Percentiles rank a stretch among this genome's conserved stretches.
phyloP scores from a whole-genome alignment of 2,113 vertebrate genomes.

The Leptodactylus fuscus region DNA sequence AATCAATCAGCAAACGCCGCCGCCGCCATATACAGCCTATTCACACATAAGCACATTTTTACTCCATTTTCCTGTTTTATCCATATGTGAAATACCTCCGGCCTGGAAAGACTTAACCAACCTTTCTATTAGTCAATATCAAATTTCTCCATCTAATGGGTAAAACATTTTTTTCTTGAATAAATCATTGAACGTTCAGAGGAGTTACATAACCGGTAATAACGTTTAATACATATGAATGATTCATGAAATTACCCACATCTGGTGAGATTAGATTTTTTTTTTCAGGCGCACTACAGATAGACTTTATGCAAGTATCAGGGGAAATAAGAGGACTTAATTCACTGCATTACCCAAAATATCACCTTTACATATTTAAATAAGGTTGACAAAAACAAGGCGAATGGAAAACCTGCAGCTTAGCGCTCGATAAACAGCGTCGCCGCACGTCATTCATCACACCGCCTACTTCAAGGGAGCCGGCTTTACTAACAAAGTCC shows the following conservation, averaged over 20 bases:
- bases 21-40: conserved; percentile 49
- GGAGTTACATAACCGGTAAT: conserved; percentile 15
- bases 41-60: conserved; percentile 52
- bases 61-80: conserved; percentile 12
- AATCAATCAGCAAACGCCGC: conserved; percentile 60
- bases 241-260: conserved; percentile 55
- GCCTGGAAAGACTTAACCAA: not conserved
- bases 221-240: conserved; percentile 49
- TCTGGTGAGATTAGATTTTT: conserved; percentile 45
- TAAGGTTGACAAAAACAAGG: conserved; percentile 7
- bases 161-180: conserved; percentile 57
- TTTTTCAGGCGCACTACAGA: not conserved
- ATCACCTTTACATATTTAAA: conserved; percentile 39
- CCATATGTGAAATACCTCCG: not conserved
- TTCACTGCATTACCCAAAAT: conserved; percentile 21
- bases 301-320: conserved; percentile 25
- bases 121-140: conserved; percentile 31
- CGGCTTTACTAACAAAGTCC: too few relatives aligned
- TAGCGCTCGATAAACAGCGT: not conserved
- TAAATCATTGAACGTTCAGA: conserved; percentile 24
- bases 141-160: conserved; percentile 41
- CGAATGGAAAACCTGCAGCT: not conserved
- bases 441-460: not conserved
- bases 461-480: not conserved
- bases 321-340: conserved; percentile 32